Evolutionary conservation across 2,888 invertebrate species (phyloP).

Genomic region (Nomada goodeniana): DNA sequence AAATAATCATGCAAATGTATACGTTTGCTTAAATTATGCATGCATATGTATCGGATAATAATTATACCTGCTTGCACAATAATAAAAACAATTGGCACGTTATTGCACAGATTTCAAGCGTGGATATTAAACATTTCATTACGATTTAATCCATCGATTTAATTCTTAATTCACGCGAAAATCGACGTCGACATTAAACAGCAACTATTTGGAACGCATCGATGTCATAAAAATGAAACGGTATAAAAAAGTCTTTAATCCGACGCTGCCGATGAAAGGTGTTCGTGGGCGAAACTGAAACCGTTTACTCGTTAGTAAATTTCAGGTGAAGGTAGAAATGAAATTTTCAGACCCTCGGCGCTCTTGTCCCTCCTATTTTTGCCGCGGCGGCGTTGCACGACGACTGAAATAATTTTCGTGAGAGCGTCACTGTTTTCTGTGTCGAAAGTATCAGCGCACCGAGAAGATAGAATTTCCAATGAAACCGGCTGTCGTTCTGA

Average conservation of each 20-base stretch:
- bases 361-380: background rate
- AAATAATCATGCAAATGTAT: no score
- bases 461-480: slow-evolving; percentile 4
- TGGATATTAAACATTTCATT: no score
- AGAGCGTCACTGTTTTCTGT: background rate
- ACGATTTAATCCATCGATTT: no score
- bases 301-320: background rate
- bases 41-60: no score
- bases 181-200: no score
- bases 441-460: slow-evolving; percentile 15
- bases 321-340: background rate
- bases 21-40: no score
- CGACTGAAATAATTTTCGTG: slow-evolving; percentile 2
- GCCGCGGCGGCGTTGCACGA: background rate
- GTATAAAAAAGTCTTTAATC: background rate
- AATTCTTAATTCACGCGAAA: no score
- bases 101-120: no score
- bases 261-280: background rate
- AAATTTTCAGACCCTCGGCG: background rate
- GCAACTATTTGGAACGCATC: no score
- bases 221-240: no score
- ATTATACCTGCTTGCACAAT: no score
- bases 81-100: no score
- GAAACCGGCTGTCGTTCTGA: background rate
- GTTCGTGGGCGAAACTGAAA: background rate